Evolutionary conservation across 2,888 invertebrate genomes (phyloP).

Genomic region (Herminia tarsipennalis): DNA sequence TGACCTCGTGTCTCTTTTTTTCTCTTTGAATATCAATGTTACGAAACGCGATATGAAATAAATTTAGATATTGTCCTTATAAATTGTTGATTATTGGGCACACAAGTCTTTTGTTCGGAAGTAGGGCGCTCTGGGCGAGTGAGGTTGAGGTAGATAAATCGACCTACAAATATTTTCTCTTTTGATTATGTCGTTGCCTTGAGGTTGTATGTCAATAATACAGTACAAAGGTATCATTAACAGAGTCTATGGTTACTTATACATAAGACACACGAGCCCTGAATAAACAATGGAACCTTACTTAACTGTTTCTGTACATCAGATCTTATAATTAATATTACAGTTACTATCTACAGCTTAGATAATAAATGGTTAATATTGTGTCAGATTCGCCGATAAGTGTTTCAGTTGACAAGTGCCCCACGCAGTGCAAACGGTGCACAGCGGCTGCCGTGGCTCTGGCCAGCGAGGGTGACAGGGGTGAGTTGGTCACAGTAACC

Average conservation of each 20-base stretch:
- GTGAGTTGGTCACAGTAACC: slow-evolving; percentile 63
- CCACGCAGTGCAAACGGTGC: slow-evolving; percentile 74
- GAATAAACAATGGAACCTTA: slow-evolving; percentile 3
- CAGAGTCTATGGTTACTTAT: slow-evolving; percentile 22
- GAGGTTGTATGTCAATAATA: slow-evolving; percentile 40
- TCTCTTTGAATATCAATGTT: slow-evolving; percentile 14
- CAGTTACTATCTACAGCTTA: not conserved
- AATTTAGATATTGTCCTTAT: slow-evolving; percentile 21
- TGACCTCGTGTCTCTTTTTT: slow-evolving; percentile 35
- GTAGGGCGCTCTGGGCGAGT: slow-evolving; percentile 52
- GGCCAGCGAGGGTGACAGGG: slow-evolving; percentile 65
- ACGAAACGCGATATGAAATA: slow-evolving; percentile 22
- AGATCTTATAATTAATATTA: not conserved
- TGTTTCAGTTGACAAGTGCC: slow-evolving; percentile 67
- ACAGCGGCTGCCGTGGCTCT: slow-evolving; percentile 69
- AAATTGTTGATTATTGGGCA: slow-evolving; percentile 13
- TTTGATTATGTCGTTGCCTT: slow-evolving; percentile 36
- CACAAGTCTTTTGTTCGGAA: slow-evolving; percentile 41
- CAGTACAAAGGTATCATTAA: slow-evolving; percentile 42
- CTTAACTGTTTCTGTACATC: not conserved
- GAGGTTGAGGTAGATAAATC: slow-evolving; percentile 37
- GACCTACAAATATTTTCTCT: slow-evolving; percentile 43
- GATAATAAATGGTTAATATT: slow-evolving; percentile 30
- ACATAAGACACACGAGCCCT: slow-evolving; percentile 7
- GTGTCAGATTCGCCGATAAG: slow-evolving; percentile 62